These are phyloP conservation scores for Bombus fervidus DNA, from an alignment of 1,140 invertebrate species.

Conservation along the genomic window DNA sequence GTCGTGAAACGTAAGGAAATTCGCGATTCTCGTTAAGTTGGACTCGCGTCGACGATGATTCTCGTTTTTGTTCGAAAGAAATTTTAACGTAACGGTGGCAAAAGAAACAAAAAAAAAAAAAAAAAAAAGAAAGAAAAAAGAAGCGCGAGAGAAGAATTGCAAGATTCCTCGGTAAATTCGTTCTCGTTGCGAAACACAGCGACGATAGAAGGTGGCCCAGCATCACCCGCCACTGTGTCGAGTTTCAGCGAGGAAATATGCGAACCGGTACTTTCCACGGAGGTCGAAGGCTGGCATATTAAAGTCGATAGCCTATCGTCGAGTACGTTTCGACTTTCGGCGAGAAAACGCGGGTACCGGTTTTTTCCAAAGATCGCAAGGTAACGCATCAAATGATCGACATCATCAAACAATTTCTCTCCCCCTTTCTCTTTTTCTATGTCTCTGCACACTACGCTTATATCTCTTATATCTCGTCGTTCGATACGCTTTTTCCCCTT, in stretches of 20 bases:
- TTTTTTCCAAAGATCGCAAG: conserved; percentile 81
- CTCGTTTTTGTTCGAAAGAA: neutral
- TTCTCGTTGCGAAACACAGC: conserved; percentile 26
- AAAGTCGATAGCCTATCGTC: conserved; percentile 80
- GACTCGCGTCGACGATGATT: no score
- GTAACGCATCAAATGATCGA: conserved; percentile 68
- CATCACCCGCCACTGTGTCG: conserved; percentile 71
- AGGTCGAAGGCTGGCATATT: conserved; percentile 80
- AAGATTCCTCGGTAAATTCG: neutral
- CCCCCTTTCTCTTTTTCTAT: neutral
- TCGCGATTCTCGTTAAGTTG: neutral
- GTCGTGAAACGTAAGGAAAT: neutral
- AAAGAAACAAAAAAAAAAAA: no score
- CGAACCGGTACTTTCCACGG: conserved; percentile 80
- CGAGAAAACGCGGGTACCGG: conserved; percentile 80
- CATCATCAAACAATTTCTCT: neutral
- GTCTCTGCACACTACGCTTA: neutral
- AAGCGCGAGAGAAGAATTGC: no score
- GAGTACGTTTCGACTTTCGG: conserved; percentile 80
- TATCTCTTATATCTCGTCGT: neutral
- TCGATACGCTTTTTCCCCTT: neutral
- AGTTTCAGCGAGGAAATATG: conserved; percentile 80
- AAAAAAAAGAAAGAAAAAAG: no score
- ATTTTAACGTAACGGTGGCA: neutral
- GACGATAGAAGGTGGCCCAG: conserved; percentile 33